Percentiles rank a stretch among this genome's conserved stretches.
These are phyloP conservation scores for Nebria brevicollis DNA, from an alignment of 2,888 invertebrate genomes.

Conservation along the genomic window DNA sequence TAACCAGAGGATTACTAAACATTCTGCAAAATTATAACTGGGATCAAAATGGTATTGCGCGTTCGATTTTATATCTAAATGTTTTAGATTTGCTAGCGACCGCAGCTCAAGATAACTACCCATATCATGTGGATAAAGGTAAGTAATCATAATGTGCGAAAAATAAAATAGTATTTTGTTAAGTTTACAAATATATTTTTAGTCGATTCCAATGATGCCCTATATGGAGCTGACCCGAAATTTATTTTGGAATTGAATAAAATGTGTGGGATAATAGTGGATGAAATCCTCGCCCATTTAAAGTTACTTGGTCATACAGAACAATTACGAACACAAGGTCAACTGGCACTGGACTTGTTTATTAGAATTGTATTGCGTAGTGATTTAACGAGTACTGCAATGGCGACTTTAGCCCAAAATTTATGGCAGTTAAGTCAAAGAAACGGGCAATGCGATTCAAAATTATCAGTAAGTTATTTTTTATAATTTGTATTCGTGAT, in stretches of 20 bases:
- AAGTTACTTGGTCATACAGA: constrained; percentile 71
- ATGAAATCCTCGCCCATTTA: constrained; percentile 76
- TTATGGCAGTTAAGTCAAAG: constrained; percentile 85
- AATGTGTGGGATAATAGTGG: constrained; percentile 79
- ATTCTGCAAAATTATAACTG: constrained; percentile 80
- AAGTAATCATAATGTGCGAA: constrained; percentile 46
- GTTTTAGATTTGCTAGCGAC: constrained; percentile 82
- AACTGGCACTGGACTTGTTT: constrained; percentile 79
- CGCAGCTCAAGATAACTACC: constrained; percentile 83
- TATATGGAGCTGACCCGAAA: constrained; percentile 90
- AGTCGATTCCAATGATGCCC: constrained; percentile 92
- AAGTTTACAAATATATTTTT: constrained; percentile 49
- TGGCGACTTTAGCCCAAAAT: constrained; percentile 78
- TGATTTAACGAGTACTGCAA: constrained; percentile 69
- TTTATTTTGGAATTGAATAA: constrained; percentile 83
- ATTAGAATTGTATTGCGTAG: constrained; percentile 73
- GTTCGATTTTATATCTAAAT: constrained; percentile 76
- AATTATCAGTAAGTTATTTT: constrained; percentile 57
- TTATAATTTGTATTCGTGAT: not conserved
- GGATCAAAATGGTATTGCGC: constrained; percentile 73
- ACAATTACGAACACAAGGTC: constrained; percentile 75
- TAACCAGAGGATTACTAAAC: constrained; percentile 83
- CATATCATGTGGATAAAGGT: constrained; percentile 88
- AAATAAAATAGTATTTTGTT: too few relatives aligned
- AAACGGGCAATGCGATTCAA: constrained; percentile 60